These are phyloP conservation scores for Spheniscus humboldti DNA, from an alignment of 2,797 vertebrate genomes.

Conservation along the genomic window DNA sequence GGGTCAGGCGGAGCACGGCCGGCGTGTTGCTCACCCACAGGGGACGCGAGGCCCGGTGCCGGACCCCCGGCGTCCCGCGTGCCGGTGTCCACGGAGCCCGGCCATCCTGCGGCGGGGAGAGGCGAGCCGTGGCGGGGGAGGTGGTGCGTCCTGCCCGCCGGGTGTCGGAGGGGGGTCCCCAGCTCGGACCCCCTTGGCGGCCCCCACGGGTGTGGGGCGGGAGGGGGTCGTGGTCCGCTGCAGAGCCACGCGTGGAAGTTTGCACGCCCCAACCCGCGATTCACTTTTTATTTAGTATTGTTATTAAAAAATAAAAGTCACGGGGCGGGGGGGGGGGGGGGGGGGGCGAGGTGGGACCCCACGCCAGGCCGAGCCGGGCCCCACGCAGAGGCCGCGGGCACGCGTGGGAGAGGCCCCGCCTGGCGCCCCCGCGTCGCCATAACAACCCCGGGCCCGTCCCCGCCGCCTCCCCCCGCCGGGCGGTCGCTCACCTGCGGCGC, in stretches of 20 bases:
- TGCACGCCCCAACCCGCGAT: too few relatives aligned
- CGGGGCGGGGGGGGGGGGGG: too few relatives aligned
- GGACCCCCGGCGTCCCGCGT: not conserved
- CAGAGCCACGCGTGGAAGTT: not conserved
- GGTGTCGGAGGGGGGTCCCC: not conserved
- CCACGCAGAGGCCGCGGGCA: not conserved
- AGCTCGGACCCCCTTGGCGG: not conserved
- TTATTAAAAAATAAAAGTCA: not conserved
- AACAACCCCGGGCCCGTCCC: not conserved
- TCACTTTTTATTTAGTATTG: not conserved
- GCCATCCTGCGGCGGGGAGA: not conserved
- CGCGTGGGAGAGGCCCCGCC: not conserved
- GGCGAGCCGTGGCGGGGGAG: not conserved
- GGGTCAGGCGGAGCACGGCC: not conserved
- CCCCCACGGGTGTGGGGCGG: not conserved
- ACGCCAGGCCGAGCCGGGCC: not conserved
- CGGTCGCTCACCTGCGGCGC: not conserved
- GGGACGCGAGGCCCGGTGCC: not conserved
- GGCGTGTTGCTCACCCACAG: not conserved
- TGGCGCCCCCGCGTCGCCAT: not conserved
- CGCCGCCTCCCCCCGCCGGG: not conserved
- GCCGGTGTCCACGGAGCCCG: rapidly evolving
- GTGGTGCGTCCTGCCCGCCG: not conserved
- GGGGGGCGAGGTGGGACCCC: not conserved
- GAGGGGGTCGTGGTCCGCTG: rapidly evolving